A percentile compares a stretch with the other conserved stretches of the same genome.
These are phyloP conservation scores for Chaetorhynchus papuensis DNA, from an alignment of 2,113 vertebrate genomes.

Conservation along the genomic window DNA sequence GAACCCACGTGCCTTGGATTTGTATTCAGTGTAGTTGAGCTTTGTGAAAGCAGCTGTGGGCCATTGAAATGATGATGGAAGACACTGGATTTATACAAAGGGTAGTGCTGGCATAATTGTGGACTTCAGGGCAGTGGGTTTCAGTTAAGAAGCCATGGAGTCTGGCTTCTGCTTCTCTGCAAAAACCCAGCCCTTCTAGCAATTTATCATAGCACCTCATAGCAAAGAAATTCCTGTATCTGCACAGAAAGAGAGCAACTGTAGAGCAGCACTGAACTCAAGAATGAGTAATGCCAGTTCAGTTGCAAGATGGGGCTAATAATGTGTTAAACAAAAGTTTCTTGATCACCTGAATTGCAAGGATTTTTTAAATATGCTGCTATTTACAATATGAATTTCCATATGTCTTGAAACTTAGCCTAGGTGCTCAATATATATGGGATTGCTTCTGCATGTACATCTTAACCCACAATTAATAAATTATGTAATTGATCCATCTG, in stretches of 20 bases:
- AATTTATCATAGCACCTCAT: not conserved
- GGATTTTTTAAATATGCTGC: not conserved
- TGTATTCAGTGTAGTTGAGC: not conserved
- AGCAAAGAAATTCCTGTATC: not conserved
- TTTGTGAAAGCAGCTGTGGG: not conserved
- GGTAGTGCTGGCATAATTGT: not conserved
- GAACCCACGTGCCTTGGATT: accelerated
- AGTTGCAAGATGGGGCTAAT: not conserved
- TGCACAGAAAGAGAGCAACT: not conserved
- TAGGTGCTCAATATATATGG: not conserved
- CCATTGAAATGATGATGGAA: not conserved
- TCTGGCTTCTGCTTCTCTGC: not conserved
- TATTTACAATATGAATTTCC: not conserved
- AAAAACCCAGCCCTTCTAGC: not conserved
- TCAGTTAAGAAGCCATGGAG: not conserved
- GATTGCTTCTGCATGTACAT: not conserved
- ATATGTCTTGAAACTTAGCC: not conserved
- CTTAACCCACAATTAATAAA: not conserved
- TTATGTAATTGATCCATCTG: not conserved
- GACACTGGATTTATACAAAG: not conserved
- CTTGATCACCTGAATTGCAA: not conserved
- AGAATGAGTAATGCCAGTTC: not conserved
- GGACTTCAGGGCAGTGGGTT: not conserved
- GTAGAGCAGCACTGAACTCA: not conserved
- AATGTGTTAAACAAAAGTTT: not conserved